Evolutionary conservation across 2,797 vertebrate genomes (phyloP).

Genomic region (Trematomus bernacchii): DNA sequence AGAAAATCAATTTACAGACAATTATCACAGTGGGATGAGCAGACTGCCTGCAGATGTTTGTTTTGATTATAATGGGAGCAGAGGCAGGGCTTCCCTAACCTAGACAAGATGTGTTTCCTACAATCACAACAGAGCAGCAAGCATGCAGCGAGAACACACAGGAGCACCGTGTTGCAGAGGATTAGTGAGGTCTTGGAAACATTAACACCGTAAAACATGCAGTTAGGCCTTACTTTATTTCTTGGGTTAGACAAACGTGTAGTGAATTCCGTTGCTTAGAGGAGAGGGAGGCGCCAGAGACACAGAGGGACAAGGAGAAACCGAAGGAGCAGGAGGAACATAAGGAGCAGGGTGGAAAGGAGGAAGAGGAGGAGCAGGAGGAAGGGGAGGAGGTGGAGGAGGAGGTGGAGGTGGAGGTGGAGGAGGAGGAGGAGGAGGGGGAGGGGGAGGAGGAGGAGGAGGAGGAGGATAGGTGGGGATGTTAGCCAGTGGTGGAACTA

Average conservation of each 20-base stretch:
- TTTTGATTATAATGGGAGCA: conserved; percentile 75
- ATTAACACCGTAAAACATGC: conserved; percentile 76
- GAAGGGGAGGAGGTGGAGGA: conserved; percentile 84
- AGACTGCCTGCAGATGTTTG: conserved; percentile 82
- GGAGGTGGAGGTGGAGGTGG: conserved; percentile 80
- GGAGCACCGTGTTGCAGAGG: conserved; percentile 29
- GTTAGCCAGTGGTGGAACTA: conserved; percentile 91
- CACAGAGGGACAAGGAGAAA: conserved; percentile 86
- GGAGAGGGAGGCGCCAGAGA: conserved; percentile 89
- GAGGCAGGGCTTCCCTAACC: conserved; percentile 63
- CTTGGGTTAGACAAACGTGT: conserved; percentile 96
- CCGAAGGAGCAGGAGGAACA: conserved; percentile 83
- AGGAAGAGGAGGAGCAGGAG: conserved; percentile 76
- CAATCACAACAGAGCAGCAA: conserved; percentile 59
- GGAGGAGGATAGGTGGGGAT: conserved; percentile 87
- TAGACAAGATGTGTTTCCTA: conserved; percentile 59
- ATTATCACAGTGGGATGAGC: conserved; percentile 82
- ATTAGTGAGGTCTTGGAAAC: conserved; percentile 70
- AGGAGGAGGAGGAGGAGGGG: conserved; percentile 85
- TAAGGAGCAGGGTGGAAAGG: conserved; percentile 23
- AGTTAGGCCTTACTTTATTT: conserved; percentile 92
- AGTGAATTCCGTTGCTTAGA: conserved; percentile 98
- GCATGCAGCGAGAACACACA: conserved; percentile 61
- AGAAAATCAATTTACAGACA: conserved; percentile 82
- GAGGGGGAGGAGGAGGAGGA: conserved; percentile 81